Base-by-base conservation (phyloP, 2,888 invertebrate genomes). In the Volucella zonaria region DNA sequence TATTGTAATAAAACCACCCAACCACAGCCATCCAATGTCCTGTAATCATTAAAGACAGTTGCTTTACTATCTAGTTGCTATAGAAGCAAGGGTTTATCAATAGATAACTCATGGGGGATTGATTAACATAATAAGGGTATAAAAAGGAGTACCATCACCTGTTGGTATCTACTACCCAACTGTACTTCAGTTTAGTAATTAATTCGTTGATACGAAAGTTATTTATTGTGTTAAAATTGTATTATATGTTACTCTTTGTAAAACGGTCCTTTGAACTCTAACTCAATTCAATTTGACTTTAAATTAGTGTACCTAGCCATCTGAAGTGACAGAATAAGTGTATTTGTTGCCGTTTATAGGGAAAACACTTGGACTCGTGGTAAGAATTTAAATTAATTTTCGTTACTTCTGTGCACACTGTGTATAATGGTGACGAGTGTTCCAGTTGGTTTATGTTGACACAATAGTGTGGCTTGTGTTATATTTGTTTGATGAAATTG, bases 101-200 rank as follows among this genome's bases (percentile, higher is more conserved):
- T 73, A 47, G 23, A 54, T 66, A 75, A 66, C 49, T 59, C 49
- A 67, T 59, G 51, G 66, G 80, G 79, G 75, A 66, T 8, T 54
- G 71, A 66, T 79, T 71, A 79, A 31, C 66, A 71, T 61, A 75
- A 70, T 83, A 73, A 81, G 85, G 77, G 85, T 85, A 85, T 85
- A 85, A 81, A 85, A 85, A 76, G 85, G 81, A 73, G 76, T 14
- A 54, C 45, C 77, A 81, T 43, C 77, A 85, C 76, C 81, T 81
- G 81, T 85, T 70, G 66, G 61, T 15, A 52, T 76, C 66, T 67
- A 80, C 47, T 83, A 67, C 51, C 58, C 61, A 68, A 79, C 51
- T 23, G 70, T 56, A 54, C 38, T 42, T 71, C 45, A 79, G 45
- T 71, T 83, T 61, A 49, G 77, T 38, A 79, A 78, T 68, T 79